These are phyloP conservation scores for Okamejei kenojei DNA, from an alignment of 2,797 vertebrate genomes.

Conservation along the genomic window DNA sequence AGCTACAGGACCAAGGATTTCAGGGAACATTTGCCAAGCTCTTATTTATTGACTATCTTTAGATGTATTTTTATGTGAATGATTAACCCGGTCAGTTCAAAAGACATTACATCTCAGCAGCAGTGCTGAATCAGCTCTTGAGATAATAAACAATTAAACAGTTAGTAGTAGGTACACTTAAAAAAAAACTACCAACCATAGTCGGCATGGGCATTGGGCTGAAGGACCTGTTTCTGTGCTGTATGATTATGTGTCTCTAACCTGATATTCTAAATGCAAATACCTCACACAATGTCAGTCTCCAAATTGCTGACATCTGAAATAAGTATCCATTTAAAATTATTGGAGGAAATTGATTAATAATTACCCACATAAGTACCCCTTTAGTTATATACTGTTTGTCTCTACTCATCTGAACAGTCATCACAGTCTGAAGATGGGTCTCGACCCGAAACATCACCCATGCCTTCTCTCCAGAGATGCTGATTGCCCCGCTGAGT, in stretches of 20 bases:
- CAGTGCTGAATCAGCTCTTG: background rate
- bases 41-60: background rate
- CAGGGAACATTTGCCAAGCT: background rate
- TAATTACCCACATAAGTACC: background rate
- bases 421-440: no score
- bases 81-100: background rate
- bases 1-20: background rate
- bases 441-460: no score
- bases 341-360: background rate
- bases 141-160: conserved; percentile 16
- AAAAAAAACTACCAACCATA: background rate
- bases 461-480: no score
- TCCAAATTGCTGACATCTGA: background rate
- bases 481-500: no score
- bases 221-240: no score
- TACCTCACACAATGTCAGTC: background rate
- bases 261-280: background rate
- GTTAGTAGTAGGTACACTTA: background rate
- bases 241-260: no score
- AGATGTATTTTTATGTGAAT: background rate
- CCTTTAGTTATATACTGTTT: background rate
- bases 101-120: background rate
- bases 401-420: no score
- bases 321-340: background rate
- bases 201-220: no score